Base-by-base conservation (phyloP, 64 coral and sea anemone genomes). In the Pocillopora damicornis region DNA sequence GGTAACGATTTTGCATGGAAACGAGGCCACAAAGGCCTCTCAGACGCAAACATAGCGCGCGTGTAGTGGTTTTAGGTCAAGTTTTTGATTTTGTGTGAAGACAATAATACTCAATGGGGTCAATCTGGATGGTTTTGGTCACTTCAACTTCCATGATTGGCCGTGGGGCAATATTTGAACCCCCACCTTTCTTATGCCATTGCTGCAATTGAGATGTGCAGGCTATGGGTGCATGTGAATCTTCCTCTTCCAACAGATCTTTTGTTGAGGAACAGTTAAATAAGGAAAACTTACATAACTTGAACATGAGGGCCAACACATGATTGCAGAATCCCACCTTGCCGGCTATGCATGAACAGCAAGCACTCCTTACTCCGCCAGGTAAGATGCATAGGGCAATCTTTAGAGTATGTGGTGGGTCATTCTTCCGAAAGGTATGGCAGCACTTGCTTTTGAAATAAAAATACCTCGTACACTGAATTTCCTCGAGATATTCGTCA, bases 181-280 rank as follows among this genome's bases (percentile, higher is more conserved):
- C 91, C 61, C 86, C 77, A 65, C 86, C 90, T 83, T 58, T 88
- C 45, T 86, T 88, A 60, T 88, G 90, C 90, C 85, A 88, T 88
- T 88, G 86, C 59, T 92, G 90, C 13, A 92, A 59, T 23, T 71
- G 63, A 76, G 91, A 92, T 82, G 91, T 81, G 42, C 91, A 92
- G 42, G 90, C 85, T 37, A 82, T 37, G 62, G 89, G 77, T 30
- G 80, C 75, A 38, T 91, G 73, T 78, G 85, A 65, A 58, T 86
- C 80, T 56, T 74, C 38, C 76, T 92, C 91, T 63, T 86, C 74
- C 30, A 17, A 74, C 38, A 92, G 75, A 59, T 92, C 91, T 75
- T 73, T 83, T 5, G 61, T 35, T 77, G 34, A 10, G 13, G 75
- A 35, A 79, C 67, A 77, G 67, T 78, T 63, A 91, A 30, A 92